Conservation (phyloP, 2,888 invertebrate genomes). For the Eurytoma adleriae region DNA sequence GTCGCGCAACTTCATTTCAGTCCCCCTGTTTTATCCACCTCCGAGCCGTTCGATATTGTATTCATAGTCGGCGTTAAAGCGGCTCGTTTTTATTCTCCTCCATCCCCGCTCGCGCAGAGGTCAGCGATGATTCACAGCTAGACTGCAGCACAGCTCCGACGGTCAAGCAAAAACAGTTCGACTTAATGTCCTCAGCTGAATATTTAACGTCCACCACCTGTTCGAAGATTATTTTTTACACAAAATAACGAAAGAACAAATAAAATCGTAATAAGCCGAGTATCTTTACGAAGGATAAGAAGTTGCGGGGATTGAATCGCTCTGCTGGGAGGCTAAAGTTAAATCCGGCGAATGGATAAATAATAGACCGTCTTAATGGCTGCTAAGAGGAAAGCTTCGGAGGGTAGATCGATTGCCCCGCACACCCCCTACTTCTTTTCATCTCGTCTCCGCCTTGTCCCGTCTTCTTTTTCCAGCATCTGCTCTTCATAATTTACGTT, state of each 20-base stretch:
- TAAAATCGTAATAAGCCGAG: conserved; percentile 14
- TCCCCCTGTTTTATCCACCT: conserved; percentile 52
- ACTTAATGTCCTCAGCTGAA: not conserved
- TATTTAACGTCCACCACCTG: not conserved
- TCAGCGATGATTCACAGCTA: conserved; percentile 13
- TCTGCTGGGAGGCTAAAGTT: conserved; percentile 29
- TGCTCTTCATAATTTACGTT: conserved; percentile 45
- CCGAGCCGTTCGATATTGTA: conserved; percentile 65
- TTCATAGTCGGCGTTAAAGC: conserved; percentile 67
- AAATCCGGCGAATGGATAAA: conserved; percentile 47
- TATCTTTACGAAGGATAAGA: not conserved
- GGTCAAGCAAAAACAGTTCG: not conserved
- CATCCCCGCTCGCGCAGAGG: not conserved
- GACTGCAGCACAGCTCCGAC: not conserved
- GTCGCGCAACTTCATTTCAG: conserved; percentile 52
- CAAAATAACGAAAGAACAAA: not conserved
- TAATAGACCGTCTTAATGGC: conserved; percentile 54
- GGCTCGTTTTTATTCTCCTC: conserved; percentile 38
- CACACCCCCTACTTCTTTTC: conserved; percentile 54
- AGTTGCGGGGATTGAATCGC: conserved; percentile 23
- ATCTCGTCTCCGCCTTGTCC: conserved; percentile 1
- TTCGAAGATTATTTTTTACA: not conserved
- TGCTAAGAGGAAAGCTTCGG: conserved; percentile 40
- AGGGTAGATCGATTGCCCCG: conserved; percentile 43
- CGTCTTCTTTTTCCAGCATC: conserved; percentile 29